Evolutionary conservation across 2,797 vertebrate species (phyloP), one percentile per base, ranked within the genome.

Genomic region (Melanotaenia parkinsoni): DNA sequence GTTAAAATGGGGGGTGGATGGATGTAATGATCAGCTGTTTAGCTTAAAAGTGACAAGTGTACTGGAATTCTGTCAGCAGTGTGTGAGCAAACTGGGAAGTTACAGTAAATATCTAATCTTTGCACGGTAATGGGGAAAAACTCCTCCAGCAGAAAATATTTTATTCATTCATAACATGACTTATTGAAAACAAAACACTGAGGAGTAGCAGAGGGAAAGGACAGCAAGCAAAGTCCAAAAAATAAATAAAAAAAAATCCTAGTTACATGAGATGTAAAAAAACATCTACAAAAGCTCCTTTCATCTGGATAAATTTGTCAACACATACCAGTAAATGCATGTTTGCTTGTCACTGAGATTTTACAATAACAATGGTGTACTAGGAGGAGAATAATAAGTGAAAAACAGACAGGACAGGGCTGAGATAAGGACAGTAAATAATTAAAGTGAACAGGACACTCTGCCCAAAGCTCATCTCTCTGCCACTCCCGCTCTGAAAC

Each of bases 381-480:
- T 57, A 47, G n/a, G 54, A 26, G 20, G 2, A 65, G 54, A 61
- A 37, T 59, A 67, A 74, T 58, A 63, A 16, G 4, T 2, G 45
- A 65, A 65, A 77, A 70, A 66, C 45, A 54, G 54, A 80, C 67
- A 77, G 64, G 58, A 69, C 56, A 58, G 56, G 32, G 57, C 54
- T 45, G 9, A 58, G 67, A 50, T 64, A 59, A 82, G 68, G 65
- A 62, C 6, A 0, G 76, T 94, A 67, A 93, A 94, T 94, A 77
- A 94, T 94, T 93, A 53, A 94, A 77, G 70, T 51, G 82, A 93
- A 93, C 20, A 80, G 70, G 90, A 93, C 79, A 79, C 86, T 77
- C 67, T 57, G 72, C 63, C 65, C 67, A 63, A 76, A 85, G 71
- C 79, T 67, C 77, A 13, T 88, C 76, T 75, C 79, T 71, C 54